Conservation (phyloP, 2,888 invertebrate species). For the Ligdia adustata region DNA sequence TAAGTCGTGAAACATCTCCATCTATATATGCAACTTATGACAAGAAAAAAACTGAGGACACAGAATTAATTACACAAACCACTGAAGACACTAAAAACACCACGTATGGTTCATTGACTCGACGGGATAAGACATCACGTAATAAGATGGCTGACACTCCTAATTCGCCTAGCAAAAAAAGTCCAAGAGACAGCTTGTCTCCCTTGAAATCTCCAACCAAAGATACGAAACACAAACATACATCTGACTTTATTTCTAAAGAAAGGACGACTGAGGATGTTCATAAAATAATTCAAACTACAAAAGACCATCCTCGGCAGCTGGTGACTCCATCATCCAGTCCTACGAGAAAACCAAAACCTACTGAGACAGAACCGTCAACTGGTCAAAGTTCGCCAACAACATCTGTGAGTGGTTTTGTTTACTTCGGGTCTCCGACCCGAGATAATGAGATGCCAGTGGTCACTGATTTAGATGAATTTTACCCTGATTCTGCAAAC, state of each 20-base stretch:
- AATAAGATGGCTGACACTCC: constrained; percentile 37
- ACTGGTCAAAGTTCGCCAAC: constrained; percentile 82
- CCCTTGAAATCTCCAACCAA: constrained; percentile 53
- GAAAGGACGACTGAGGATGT: constrained; percentile 61
- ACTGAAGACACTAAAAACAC: constrained; percentile 37
- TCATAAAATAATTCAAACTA: constrained; percentile 49
- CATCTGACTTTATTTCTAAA: constrained; percentile 59
- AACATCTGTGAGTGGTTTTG: constrained; percentile 82
- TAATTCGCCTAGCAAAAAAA: constrained; percentile 45
- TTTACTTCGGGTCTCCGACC: constrained; percentile 67
- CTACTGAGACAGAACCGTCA: constrained; percentile 60
- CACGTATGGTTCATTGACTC: constrained; percentile 42
- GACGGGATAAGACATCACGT: constrained; percentile 39
- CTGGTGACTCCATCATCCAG: constrained; percentile 78
- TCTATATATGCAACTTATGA: constrained; percentile 48
- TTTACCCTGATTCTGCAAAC: constrained; percentile 42
- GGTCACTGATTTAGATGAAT: constrained; percentile 68
- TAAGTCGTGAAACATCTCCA: constrained; percentile 31
- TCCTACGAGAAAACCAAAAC: constrained; percentile 72
- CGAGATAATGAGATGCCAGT: constrained; percentile 53
- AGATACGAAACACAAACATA: constrained; percentile 54
- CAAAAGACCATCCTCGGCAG: constrained; percentile 64
- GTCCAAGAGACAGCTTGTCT: constrained; percentile 50
- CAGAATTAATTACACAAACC: constrained; percentile 29
- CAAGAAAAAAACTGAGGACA: constrained; percentile 38